Evolutionary conservation across 92 coral and sea anemone genomes (phyloP), one percentile per base, ranked within the genome.

Genomic region (Desmophyllum pertusum): DNA sequence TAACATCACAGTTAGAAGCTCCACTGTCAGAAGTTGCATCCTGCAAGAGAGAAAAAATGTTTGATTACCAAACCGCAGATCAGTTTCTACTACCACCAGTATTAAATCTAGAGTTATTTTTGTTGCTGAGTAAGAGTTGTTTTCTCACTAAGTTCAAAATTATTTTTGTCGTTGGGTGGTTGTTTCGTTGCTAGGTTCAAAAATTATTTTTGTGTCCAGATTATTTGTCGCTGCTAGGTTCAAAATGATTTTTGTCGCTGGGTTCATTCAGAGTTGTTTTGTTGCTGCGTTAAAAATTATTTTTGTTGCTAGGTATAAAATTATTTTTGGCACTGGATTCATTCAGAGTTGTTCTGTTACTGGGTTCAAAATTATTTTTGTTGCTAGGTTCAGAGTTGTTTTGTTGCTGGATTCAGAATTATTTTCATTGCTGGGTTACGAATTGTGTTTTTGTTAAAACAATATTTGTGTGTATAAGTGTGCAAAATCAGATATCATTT

Each of bases 1-100:
- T 69, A 51, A 35, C 84, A 23, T 80, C 84, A 6, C 50, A 38
- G 35, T 50, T 53, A 13, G 45, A 51, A 46, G 61, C 9, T 50
- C 67, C 76, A 68, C n/a, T 15, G 35, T 68, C 84, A 15, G 50
- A 35, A 3, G 38, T 68, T 18, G 10, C 51, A 48, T 80, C 84
- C 84, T 80, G 6, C 19, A 69, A 67, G 3, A 50, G 3, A 50
- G 18, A 27, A 80, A 69, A 80, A 35, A 15, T 39, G 10, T 17
- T 14, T 25, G n/a, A 14, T 55, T 59, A 21, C 13, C 25, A 15
- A 74, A 25, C 5, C 27, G 2, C 37, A n/a, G 1, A 48, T 48
- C 19, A 48, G 3, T 48, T 48, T 48, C 1, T 2, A 48, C 51
- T 1, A 6, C 2, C 5, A 48, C 19, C 53, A 48, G 53, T 48